Conservation (phyloP, 1,140 invertebrate genomes). For the Arctopsyche grandis region DNA sequence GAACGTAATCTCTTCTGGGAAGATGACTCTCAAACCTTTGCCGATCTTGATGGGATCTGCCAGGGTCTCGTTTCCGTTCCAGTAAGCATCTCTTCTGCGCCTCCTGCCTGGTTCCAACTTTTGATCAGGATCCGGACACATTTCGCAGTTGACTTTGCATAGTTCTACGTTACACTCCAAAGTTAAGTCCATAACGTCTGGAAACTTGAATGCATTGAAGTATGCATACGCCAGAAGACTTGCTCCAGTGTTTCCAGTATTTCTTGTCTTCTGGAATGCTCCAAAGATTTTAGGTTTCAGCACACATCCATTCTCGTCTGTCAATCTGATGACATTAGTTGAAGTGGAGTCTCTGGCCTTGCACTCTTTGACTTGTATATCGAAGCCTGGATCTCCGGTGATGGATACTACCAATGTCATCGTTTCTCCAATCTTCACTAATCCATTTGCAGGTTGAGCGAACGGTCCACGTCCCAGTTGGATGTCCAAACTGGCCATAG, state of each 20-base stretch:
- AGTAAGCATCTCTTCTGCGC: slow-evolving; percentile 65
- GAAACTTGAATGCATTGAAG: slow-evolving; percentile 90
- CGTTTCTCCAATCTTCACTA: slow-evolving; percentile 84
- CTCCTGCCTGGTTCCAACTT: slow-evolving; percentile 71
- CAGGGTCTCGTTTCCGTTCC: slow-evolving; percentile 63
- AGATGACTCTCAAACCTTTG: slow-evolving; percentile 73
- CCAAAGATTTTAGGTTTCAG: slow-evolving; percentile 85
- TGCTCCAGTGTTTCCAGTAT: slow-evolving; percentile 78
- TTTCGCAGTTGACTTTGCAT: slow-evolving; percentile 82
- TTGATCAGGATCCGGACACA: slow-evolving; percentile 76
- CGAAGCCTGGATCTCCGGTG: slow-evolving; percentile 82
- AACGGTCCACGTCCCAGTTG: slow-evolving; percentile 83
- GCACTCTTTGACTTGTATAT: slow-evolving; percentile 82
- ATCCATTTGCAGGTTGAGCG: slow-evolving; percentile 76
- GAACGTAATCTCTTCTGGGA: slow-evolving; percentile 69
- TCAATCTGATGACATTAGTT: slow-evolving; percentile 74
- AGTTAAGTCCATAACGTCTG: slow-evolving; percentile 85
- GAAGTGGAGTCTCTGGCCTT: slow-evolving; percentile 75
- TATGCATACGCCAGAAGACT: slow-evolving; percentile 83
- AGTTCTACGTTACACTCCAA: slow-evolving; percentile 87
- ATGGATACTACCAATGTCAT: slow-evolving; percentile 86
- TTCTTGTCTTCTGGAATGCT: slow-evolving; percentile 81
- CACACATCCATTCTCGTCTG: slow-evolving; percentile 82
- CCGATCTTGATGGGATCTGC: slow-evolving; percentile 69
- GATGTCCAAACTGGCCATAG: slow-evolving; percentile 82